phyloP scores from a whole-genome alignment of 2,113 vertebrate genomes.

The Megaceryle torquata region DNA sequence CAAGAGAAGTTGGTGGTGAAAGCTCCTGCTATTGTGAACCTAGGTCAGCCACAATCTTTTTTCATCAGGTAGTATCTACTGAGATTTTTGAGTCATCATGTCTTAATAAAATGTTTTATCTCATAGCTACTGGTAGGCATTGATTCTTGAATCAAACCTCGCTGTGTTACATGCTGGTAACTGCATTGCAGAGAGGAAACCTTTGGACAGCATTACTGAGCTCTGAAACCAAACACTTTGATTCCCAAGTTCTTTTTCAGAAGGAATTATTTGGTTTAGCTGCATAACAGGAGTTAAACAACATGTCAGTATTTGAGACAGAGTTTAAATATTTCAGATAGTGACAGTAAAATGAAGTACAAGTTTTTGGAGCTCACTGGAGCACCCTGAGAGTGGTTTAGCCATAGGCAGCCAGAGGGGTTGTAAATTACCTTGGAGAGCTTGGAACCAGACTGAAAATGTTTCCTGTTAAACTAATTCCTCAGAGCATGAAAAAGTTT shows the following conservation, averaged over 20 bases:
- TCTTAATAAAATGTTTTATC: not conserved
- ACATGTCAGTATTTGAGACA: not conserved
- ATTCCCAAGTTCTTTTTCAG: fast-evolving
- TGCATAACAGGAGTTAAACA: not conserved
- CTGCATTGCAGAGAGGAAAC: not conserved
- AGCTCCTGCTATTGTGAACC: not conserved
- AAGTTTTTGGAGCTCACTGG: not conserved
- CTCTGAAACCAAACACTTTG: not conserved
- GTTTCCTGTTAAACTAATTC: not conserved
- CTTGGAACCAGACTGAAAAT: not conserved
- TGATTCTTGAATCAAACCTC: not conserved
- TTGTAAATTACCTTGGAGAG: not conserved
- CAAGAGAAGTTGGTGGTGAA: not conserved
- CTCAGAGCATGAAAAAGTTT: not conserved
- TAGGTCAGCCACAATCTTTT: not conserved
- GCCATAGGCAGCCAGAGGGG: not conserved
- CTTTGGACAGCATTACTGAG: not conserved
- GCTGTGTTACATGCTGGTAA: not conserved
- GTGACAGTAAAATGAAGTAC: not conserved
- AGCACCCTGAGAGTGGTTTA: not conserved
- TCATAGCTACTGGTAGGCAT: not conserved
- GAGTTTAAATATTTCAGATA: not conserved
- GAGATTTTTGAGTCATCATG: not conserved
- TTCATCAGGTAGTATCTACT: not conserved
- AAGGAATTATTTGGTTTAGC: not conserved